Evolutionary conservation across 2,888 invertebrate genomes (phyloP), one percentile per base, ranked within the genome.

Genomic region (Cotesia congregata): DNA sequence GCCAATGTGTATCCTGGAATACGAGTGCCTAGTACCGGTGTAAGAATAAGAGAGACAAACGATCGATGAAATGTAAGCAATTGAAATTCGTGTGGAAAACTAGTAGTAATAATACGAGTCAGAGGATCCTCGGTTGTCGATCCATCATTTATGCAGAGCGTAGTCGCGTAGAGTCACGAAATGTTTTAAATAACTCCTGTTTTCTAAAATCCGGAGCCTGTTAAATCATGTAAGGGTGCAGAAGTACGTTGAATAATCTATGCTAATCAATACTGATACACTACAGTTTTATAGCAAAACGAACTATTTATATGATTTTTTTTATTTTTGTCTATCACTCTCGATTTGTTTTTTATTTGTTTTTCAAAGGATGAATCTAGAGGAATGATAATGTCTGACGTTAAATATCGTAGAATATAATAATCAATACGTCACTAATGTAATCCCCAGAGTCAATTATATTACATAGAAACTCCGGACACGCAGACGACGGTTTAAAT

Each of bases 101-200:
- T 39, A 71, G 74, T 59, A 74, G 70, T 77, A 77, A 77, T 77
- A 77, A 77, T 67, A 70, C 74, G 65, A 64, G 60, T 41, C 61
- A 73, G 70, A 61, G 20, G 39, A 20, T 74, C 74, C 67, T 7
- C 41, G 67, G 74, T 61, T 71, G 77, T 74, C 71, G 77, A 77
- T 74, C 74, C 67, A 77, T 77, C 77, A 77, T 77, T 77, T 67
- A 77, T 77, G 67, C 77, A 65, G 20, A 77, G 67, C 67, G 68
- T 38, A 72, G 71, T 73, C 70, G 70, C 67, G 73, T 73, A 73
- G 67, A 71, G 77, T 77, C 77, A 77, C 77, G 77, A 74, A 74
- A 77, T 64, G 50, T 68, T 67, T 62, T 61, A 69, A 69, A 62
- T 70, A 64, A 62, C 59, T 20, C 67, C 59, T 67, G 30, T 30